Percentiles rank a stretch among this genome's conserved stretches.
These are phyloP conservation scores for Psettodes erumei DNA, from an alignment of 2,113 vertebrate species.

Conservation along the genomic window DNA sequence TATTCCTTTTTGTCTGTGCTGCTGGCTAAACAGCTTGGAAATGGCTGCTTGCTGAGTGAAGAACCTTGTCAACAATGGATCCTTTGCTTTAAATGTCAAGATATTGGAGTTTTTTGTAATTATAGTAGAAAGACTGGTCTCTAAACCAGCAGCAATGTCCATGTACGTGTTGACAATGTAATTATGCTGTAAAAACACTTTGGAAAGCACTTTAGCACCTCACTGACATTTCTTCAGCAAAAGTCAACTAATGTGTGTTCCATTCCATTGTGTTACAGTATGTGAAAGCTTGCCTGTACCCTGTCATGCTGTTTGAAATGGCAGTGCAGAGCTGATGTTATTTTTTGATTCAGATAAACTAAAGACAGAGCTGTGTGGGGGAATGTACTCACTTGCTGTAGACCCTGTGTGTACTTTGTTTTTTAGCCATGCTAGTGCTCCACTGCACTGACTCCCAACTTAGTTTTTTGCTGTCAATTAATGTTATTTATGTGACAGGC, in stretches of 20 bases:
- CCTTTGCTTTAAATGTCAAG: slow-evolving; percentile 14
- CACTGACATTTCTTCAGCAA: background rate
- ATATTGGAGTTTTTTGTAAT: background rate
- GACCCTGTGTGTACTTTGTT: background rate
- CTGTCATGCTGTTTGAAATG: background rate
- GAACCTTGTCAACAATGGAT: background rate
- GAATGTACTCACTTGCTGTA: background rate
- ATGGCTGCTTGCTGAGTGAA: background rate
- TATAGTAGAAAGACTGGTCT: background rate
- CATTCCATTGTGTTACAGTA: background rate
- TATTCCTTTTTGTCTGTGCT: background rate
- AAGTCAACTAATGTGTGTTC: background rate
- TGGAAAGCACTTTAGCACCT: background rate
- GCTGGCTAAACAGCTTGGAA: background rate
- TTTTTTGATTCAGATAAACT: background rate
- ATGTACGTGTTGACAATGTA: background rate
- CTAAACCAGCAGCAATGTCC: background rate
- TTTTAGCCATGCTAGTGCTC: background rate
- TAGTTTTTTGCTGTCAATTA: too few relatives aligned
- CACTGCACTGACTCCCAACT: too few relatives aligned
- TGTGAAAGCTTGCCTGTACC: background rate
- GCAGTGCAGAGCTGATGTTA: background rate
- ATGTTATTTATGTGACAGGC: too few relatives aligned
- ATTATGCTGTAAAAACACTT: background rate
- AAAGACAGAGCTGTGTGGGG: background rate